phyloP scores from a whole-genome alignment of 2,113 vertebrate species.

The Oenanthe oenanthe region DNA sequence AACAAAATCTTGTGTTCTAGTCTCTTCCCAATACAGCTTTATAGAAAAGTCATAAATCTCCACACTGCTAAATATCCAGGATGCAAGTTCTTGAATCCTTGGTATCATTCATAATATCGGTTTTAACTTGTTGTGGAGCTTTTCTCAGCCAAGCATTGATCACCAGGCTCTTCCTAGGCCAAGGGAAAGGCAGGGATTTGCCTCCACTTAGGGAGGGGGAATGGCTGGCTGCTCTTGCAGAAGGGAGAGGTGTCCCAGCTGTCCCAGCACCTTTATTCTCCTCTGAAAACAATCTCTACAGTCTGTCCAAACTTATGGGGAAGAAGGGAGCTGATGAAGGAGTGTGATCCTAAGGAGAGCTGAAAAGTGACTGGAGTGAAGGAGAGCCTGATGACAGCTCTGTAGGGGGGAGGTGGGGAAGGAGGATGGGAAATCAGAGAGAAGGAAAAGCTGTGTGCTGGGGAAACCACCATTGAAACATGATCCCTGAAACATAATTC shows the following conservation, averaged over 20 bases:
- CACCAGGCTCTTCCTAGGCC: neutral
- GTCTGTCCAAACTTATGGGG: neutral
- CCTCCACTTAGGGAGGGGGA: neutral
- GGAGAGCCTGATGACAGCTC: neutral
- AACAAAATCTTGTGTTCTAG: neutral
- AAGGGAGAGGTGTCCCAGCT: too few species aligned
- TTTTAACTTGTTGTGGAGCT: neutral
- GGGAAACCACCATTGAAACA: neutral
- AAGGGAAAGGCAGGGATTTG: neutral
- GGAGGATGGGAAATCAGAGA: neutral
- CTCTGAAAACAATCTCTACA: neutral
- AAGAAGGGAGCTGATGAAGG: neutral
- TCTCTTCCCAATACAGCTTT: neutral
- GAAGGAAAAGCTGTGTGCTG: neutral
- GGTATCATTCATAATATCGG: neutral
- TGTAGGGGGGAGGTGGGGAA: rapidly evolving
- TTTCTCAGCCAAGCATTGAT: neutral
- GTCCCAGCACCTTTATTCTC: neutral
- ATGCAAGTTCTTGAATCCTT: neutral
- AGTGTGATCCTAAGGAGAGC: neutral
- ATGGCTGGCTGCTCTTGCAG: neutral
- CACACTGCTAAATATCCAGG: neutral
- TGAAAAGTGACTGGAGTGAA: neutral
- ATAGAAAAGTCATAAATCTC: neutral
- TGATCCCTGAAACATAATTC: neutral